phyloP scores from a whole-genome alignment of 2,797 vertebrate genomes.

The Kryptopterus vitreolus region DNA sequence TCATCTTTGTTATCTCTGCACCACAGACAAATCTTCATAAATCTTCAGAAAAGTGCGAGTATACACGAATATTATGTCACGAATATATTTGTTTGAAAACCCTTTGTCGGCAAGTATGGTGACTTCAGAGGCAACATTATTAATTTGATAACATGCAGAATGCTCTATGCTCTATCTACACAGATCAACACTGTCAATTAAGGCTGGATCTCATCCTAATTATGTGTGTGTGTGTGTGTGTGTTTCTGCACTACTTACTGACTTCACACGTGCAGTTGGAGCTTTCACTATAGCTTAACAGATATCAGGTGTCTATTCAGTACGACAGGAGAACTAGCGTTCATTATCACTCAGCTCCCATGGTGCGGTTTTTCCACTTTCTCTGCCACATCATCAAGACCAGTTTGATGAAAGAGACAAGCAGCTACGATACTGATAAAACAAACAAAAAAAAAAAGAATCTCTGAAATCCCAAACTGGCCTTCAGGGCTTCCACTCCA shows the following conservation, averaged over 20 bases:
- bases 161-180: conserved; percentile 57
- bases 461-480: neutral
- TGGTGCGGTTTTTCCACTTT: conserved; percentile 25
- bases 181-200: conserved; percentile 70
- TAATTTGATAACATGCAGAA: conserved; percentile 69
- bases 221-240: neutral
- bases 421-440: conserved; percentile 8
- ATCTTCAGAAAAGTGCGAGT: conserved; percentile 22
- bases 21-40: conserved; percentile 4
- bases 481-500: neutral
- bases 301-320: conserved; percentile 37
- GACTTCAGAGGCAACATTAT: conserved; percentile 63
- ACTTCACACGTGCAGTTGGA: conserved; percentile 62
- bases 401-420: conserved; percentile 16
- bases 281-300: conserved; percentile 23
- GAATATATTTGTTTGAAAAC: conserved; percentile 52
- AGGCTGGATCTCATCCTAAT: conserved; percentile 30
- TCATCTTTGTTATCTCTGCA: conserved; percentile 8
- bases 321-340: conserved; percentile 25
- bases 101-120: conserved; percentile 51
- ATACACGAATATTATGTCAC: conserved; percentile 40
- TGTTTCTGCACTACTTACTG: conserved; percentile 22
- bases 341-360: conserved; percentile 44
- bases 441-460: neutral
- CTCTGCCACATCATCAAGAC: conserved; percentile 13